These are phyloP conservation scores for Pampusana beccarii DNA, from an alignment of 2,113 vertebrate species.

Conservation along the genomic window DNA sequence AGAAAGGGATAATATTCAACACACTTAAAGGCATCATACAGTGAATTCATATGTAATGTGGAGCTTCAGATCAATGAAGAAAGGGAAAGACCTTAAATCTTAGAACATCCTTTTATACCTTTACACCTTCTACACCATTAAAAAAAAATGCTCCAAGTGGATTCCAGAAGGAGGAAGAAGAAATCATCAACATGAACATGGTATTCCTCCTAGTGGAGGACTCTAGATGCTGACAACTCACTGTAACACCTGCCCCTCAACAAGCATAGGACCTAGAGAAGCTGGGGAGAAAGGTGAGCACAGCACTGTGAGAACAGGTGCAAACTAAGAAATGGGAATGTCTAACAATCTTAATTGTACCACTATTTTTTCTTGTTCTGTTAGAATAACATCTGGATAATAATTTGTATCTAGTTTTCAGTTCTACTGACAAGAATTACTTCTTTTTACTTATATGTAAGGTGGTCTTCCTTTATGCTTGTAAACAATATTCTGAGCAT, in stretches of 20 bases:
- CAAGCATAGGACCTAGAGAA: background rate
- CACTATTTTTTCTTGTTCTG: background rate
- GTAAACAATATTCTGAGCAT: background rate
- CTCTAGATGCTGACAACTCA: background rate
- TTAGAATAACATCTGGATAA: background rate
- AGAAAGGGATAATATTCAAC: background rate
- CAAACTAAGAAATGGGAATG: background rate
- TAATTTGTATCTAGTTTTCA: background rate
- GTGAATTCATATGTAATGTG: background rate
- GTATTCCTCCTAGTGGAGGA: too few relatives aligned
- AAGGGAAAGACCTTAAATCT: background rate
- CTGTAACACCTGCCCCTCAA: background rate
- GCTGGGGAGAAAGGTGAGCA: background rate
- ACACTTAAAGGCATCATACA: background rate
- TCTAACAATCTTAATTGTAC: background rate
- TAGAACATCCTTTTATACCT: too few relatives aligned
- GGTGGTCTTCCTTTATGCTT: background rate
- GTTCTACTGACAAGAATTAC: background rate
- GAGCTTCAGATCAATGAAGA: background rate
- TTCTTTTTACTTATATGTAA: background rate
- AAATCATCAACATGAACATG: background rate
- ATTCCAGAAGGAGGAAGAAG: background rate
- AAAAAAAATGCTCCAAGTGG: background rate
- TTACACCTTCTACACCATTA: too few relatives aligned
- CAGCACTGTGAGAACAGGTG: background rate